Evolutionary conservation across 2,888 invertebrate genomes (phyloP).

Genomic region (Lepetodrilus schrolli): DNA sequence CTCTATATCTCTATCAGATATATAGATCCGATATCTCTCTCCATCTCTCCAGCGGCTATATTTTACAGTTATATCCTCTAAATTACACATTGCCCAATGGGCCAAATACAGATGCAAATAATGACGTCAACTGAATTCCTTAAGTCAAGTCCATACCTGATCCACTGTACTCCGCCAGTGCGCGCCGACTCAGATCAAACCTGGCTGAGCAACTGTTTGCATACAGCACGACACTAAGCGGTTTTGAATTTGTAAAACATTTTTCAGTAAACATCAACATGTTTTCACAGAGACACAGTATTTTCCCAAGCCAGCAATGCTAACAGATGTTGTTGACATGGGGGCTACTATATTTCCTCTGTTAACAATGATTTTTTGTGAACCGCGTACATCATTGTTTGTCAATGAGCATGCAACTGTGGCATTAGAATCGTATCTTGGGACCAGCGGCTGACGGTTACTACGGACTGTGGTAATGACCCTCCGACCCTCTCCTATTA

Average conservation of each 20-base stretch:
- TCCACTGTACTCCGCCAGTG: no score
- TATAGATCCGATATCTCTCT: no score
- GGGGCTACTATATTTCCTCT: slow-evolving; percentile 22
- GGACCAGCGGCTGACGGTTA: no score
- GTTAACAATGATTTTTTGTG: slow-evolving; percentile 25
- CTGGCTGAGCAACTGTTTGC: slow-evolving; percentile 1
- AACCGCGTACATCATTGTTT: slow-evolving; percentile 1
- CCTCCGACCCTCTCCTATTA: no score
- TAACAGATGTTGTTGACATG: slow-evolving; percentile 5
- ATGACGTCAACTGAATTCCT: background rate
- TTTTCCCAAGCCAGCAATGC: background rate
- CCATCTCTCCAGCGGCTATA: no score
- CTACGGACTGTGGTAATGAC: no score
- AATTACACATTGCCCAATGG: no score
- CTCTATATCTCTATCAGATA: no score
- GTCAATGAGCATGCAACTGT: background rate
- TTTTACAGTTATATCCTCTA: no score
- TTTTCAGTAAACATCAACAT: slow-evolving; percentile 31
- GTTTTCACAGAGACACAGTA: slow-evolving; percentile 23
- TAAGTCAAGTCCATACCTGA: background rate
- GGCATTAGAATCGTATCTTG: no score
- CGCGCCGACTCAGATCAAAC: slow-evolving; percentile 22
- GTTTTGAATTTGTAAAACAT: slow-evolving; percentile 33
- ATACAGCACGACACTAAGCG: slow-evolving; percentile 16
- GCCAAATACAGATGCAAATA: no score